Evolutionary conservation across 2,888 invertebrate genomes (phyloP), one percentile per base, ranked within the genome.

Genomic region (Thera britannica): DNA sequence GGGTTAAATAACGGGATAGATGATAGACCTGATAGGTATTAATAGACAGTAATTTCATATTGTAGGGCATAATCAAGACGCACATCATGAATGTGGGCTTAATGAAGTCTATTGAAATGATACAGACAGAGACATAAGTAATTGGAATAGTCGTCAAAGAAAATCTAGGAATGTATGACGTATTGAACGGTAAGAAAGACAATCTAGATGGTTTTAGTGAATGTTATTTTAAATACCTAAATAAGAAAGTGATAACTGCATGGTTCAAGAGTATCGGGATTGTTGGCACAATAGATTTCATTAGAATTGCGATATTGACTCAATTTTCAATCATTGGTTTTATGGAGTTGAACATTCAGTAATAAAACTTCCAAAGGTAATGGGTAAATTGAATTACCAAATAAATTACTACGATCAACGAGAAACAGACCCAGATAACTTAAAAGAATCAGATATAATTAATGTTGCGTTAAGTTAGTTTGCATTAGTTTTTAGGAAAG

Each of bases 31-130:
- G 7, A 62, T 59, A 12, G 51, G 35, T 68, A 57, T 70, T 63
- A 70, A 70, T 68, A 41, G 62, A 63, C 46, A 46, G 64, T 67
- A 68, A 71, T 66, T 71, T 56, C 51, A 55, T 63, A 72, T 70
- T 59, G 46, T 34, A 55, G 64, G 49, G 56, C 51, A 55, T 59
- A 8, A 65, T 48, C 58, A 55, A 51, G 11, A 54, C n/a, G 5
- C 49, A 11, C 8, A 6, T 54, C 12, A 8, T 67, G 55, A 62
- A 63, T 58, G 48, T 55, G n/a, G 38, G 54, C 11, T 23, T 61
- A 60, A 60, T 55, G 52, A 58, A 58, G 36, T 35, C 12, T 35
- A 57, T 66, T 51, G 44, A 54, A 62, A 12, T 34, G 5, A 44
- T 41, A 38, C 38, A 59, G 5, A 49, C n/a, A n/a, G 23, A 9